A percentile compares a stretch with the other conserved stretches of the same genome.
phyloP scores from a whole-genome alignment of 2,888 invertebrate genomes.

The Ornithoptera priamus region DNA sequence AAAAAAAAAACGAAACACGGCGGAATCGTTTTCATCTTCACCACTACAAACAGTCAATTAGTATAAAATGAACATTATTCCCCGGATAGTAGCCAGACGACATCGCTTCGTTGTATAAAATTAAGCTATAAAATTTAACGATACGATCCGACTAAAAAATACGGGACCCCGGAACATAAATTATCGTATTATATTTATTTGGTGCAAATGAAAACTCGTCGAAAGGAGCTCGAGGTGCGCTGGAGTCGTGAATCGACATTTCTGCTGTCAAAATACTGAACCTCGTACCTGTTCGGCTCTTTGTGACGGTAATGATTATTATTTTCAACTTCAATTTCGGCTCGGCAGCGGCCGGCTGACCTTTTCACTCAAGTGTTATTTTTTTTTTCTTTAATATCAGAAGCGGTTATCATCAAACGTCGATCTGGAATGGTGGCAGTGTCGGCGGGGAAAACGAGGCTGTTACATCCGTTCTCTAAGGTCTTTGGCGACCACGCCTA shows the following conservation, averaged over 20 bases:
- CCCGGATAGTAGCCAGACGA: slow-evolving; percentile 30
- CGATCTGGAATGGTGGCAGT: slow-evolving; percentile 60
- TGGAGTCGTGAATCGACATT: slow-evolving; percentile 49
- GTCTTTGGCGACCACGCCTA: slow-evolving; percentile 68
- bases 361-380: slow-evolving; percentile 69
- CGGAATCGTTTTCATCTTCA: slow-evolving; percentile 41
- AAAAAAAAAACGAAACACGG: slow-evolving; percentile 33
- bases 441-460: slow-evolving; percentile 59
- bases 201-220: slow-evolving; percentile 46
- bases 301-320: slow-evolving; percentile 65
- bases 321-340: slow-evolving; percentile 69
- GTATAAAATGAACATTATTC: slow-evolving; percentile 38
- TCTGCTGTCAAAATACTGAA: slow-evolving; percentile 59
- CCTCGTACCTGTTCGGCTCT: slow-evolving; percentile 47
- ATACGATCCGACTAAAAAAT: slow-evolving; percentile 51
- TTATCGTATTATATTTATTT: slow-evolving; percentile 54
- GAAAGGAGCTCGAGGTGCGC: slow-evolving; percentile 40
- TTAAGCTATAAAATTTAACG: slow-evolving; percentile 67
- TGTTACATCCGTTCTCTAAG: slow-evolving; percentile 73
- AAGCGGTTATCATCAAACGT: slow-evolving; percentile 68
- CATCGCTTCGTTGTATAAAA: slow-evolving; percentile 49
- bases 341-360: slow-evolving; percentile 60
- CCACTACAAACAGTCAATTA: slow-evolving; percentile 46
- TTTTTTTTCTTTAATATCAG: slow-evolving; percentile 55
- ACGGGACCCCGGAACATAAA: slow-evolving; percentile 47